Conservation (phyloP, 2,888 invertebrate genomes). For the Dryobota labecula region DNA sequence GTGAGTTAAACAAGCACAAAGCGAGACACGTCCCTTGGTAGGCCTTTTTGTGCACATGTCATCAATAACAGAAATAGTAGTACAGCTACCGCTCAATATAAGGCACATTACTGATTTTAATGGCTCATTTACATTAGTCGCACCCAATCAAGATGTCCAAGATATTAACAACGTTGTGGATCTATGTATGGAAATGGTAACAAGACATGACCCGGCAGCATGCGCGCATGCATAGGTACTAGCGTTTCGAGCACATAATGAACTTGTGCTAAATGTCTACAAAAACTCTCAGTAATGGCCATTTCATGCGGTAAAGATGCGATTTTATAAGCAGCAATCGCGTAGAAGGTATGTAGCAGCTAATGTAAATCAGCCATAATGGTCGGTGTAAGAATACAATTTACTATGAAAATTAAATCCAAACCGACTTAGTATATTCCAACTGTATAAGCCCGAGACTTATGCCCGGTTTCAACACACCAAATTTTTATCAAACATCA, state of each 20-base stretch:
- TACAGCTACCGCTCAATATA: conserved; percentile 3
- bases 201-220: conserved; percentile 1
- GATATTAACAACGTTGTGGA: background rate
- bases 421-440: conserved; percentile 2
- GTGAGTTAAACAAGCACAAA: conserved; percentile 74
- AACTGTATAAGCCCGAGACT: background rate
- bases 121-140: conserved; percentile 49
- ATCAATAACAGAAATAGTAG: conserved; percentile 4
- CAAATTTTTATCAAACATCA: background rate
- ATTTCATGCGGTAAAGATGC: conserved; percentile 39
- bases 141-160: background rate
- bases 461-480: conserved; percentile 24
- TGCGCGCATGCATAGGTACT: conserved; percentile 36
- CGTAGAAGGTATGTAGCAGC: conserved; percentile 1
- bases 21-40: conserved; percentile 48
- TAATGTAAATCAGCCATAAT: conserved; percentile 50
- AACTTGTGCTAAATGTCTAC: conserved; percentile 15
- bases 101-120: conserved; percentile 13
- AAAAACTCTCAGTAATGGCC: conserved; percentile 13
- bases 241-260: background rate
- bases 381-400: background rate
- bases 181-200: background rate
- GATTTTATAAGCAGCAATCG: background rate
- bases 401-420: conserved; percentile 16
- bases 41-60: conserved; percentile 41